Conservation (phyloP, 2,113 vertebrate genomes). For the Ondatra zibethicus region DNA sequence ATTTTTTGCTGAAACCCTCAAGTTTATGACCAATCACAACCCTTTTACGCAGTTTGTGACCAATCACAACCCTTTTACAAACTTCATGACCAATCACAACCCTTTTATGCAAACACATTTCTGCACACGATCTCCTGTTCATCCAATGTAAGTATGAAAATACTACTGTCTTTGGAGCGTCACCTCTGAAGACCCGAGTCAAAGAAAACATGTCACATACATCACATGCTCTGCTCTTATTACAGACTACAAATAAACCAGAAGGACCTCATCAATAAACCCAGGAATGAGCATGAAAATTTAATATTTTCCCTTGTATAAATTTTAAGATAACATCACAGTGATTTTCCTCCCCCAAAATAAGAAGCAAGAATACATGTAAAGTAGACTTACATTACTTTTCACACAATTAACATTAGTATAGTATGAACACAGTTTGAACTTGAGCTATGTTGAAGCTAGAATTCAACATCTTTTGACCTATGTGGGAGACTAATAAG, state of each 20-base stretch:
- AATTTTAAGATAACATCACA: not conserved
- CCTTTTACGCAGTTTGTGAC: not conserved
- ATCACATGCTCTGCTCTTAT: not conserved
- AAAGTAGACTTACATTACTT: not conserved
- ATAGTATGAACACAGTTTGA: not conserved
- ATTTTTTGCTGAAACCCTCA: not conserved
- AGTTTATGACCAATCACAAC: not conserved
- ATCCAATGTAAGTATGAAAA: not conserved
- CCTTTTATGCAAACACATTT: not conserved
- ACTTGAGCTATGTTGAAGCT: not conserved
- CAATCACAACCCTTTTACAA: not conserved
- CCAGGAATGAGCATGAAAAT: not conserved
- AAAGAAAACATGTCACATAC: not conserved
- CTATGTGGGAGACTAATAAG: not conserved
- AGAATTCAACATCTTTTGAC: not conserved
- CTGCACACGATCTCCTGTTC: not conserved
- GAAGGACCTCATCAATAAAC: not conserved
- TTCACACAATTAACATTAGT: not conserved
- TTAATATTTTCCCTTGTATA: not conserved
- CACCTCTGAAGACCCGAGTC: not conserved
- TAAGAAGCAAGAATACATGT: not conserved
- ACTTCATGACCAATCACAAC: not conserved
- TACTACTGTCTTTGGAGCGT: not conserved
- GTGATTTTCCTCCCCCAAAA: not conserved
- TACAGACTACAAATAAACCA: too few species aligned